Evolutionary conservation across 1,140 invertebrate species (phyloP), one percentile per base, ranked within the genome.

Genomic region (Cotesia vestalis): DNA sequence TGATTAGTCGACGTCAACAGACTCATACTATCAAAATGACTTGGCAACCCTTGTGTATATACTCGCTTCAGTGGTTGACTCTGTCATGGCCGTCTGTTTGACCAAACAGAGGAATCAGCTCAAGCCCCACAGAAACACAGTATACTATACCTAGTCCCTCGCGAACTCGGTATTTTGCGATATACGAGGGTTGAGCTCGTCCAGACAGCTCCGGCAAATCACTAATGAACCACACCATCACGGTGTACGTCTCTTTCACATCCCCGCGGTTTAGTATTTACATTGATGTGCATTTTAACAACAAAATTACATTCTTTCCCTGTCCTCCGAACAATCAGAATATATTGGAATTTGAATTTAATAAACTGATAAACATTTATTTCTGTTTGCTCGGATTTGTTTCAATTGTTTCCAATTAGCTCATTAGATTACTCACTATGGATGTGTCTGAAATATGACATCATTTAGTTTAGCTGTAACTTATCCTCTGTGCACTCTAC

Each of bases 101-200:
- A 77, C 75, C 78, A 81, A 81, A 80, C 79, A 78, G 60, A 72
- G 78, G 73, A 81, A 81, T 80, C 79, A 77, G 72, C 74, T 70
- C 60, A 62, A 62, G 11, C 69, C 63, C 69, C 40, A 46, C 40
- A 46, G 40, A 9, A 46, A 46, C 5, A 46, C 11, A 46, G 17
- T 66, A 35, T 40, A 46, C 57, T 64, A 72, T 75, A 74, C 36
- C 20, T n/a, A 57, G 4, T 35, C 66, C 52, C 66, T 36, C 66
- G 20, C n/a, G 51, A n/a, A 17, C 63, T 51, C 68, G 73, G 72
- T 73, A 75, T 77, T 77, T 76, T 76, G 67, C 75, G 77, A 79
- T 75, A 73, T 57, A 12, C 12, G 17, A 55, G 53, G 53, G 53
- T 55, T 55, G 53, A n/a, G 12, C 17, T 55, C n/a, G 17, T 55